A percentile compares a stretch with the other conserved stretches of the same genome.
phyloP scores from a whole-genome alignment of 2,888 invertebrate species.

The Hemithea aestivaria region DNA sequence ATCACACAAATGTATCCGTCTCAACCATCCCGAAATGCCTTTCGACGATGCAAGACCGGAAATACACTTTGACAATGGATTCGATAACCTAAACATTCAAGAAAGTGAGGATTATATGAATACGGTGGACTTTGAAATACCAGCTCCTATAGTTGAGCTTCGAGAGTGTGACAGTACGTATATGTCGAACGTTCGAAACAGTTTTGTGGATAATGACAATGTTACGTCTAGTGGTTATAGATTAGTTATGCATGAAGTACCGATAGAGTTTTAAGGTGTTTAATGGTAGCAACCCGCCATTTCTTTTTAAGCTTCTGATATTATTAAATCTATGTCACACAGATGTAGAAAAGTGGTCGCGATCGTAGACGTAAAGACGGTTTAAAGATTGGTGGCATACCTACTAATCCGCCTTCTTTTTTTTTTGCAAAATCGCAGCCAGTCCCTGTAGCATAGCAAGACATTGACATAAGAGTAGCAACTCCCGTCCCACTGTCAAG shows the following conservation, averaged over 20 bases:
- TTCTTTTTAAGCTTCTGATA: too few relatives aligned
- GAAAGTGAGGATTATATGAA: slow-evolving; percentile 50
- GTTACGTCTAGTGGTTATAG: slow-evolving; percentile 37
- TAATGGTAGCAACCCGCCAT: too few relatives aligned
- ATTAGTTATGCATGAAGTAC: slow-evolving; percentile 61
- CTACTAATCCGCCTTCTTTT: too few relatives aligned
- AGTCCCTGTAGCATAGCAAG: too few relatives aligned
- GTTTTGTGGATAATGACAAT: slow-evolving; percentile 19
- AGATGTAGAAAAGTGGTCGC: too few relatives aligned
- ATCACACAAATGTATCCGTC: slow-evolving; percentile 53
- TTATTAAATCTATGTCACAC: too few relatives aligned
- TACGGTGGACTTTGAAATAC: slow-evolving; percentile 58
- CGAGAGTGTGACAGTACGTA: slow-evolving; percentile 40
- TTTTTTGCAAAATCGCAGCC: too few relatives aligned
- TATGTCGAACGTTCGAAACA: slow-evolving; percentile 11
- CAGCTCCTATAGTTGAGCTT: slow-evolving; percentile 55
- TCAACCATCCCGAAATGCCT: slow-evolving; percentile 48
- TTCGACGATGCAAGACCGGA: slow-evolving; percentile 57
- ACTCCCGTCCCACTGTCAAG: too few relatives aligned
- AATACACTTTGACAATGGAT: slow-evolving; percentile 51
- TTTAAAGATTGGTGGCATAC: too few relatives aligned
- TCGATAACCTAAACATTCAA: slow-evolving; percentile 45
- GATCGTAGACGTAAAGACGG: too few relatives aligned
- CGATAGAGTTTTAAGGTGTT: slow-evolving; percentile 63
- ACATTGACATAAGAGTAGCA: too few relatives aligned